Conservation (phyloP, 1,140 invertebrate species). For the Hyles euphorbiae region DNA sequence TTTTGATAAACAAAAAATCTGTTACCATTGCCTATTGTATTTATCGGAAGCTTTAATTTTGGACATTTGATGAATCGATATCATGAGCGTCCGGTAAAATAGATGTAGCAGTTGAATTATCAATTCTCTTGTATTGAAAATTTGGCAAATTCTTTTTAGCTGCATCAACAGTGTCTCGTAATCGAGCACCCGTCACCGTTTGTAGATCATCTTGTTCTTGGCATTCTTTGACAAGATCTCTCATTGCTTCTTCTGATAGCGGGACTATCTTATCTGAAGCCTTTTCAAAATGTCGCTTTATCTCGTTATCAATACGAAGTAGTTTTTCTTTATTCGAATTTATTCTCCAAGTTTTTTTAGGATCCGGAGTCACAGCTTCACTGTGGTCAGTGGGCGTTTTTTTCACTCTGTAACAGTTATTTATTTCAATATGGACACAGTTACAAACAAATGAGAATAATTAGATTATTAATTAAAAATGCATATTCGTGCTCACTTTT, state of each 20-base stretch:
- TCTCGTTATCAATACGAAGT: constrained; percentile 43
- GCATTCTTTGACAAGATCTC: constrained; percentile 43
- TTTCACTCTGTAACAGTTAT: background rate
- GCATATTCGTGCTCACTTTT: background rate
- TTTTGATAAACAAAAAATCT: too few species aligned
- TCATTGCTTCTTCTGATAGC: constrained; percentile 41
- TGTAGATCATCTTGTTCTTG: constrained; percentile 23
- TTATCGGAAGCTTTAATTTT: background rate
- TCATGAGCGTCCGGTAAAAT: constrained; percentile 1
- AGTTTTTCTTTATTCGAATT: constrained; percentile 52
- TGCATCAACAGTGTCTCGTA: constrained; percentile 44
- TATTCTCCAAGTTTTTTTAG: constrained; percentile 56
- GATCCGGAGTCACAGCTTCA: constrained; percentile 23
- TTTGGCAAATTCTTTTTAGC: constrained; percentile 53
- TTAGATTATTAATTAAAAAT: too few species aligned
- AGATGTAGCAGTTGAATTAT: constrained; percentile 15
- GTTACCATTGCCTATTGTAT: background rate
- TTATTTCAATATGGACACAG: too few species aligned
- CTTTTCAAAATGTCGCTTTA: constrained; percentile 45
- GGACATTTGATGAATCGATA: background rate
- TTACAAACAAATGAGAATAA: too few species aligned
- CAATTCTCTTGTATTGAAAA: constrained; percentile 31
- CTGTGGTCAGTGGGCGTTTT: background rate
- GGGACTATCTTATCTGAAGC: constrained; percentile 30
- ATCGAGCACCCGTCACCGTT: constrained; percentile 15